Percentiles rank a stretch among this genome's conserved stretches.
phyloP scores from a whole-genome alignment of 2,797 vertebrate species.

The Podarcis siculus region DNA sequence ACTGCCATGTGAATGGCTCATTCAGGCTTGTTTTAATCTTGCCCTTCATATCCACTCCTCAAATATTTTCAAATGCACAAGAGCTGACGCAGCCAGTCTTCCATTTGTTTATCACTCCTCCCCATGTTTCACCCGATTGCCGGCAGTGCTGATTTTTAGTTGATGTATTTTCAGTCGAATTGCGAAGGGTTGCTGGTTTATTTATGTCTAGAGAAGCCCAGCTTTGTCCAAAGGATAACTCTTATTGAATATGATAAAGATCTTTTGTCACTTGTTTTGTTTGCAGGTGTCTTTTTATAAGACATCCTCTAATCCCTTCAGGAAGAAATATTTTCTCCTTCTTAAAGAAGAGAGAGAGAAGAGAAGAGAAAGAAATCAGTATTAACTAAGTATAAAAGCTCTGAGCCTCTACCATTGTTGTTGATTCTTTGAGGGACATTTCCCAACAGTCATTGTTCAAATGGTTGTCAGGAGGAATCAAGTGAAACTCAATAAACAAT shows the following conservation, averaged over 20 bases:
- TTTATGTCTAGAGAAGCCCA: conserved; percentile 57
- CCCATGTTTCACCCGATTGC: conserved; percentile 17
- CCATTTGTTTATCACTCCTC: not conserved
- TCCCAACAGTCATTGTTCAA: conserved; percentile 96
- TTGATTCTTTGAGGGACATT: conserved; percentile 88
- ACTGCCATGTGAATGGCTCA: not conserved
- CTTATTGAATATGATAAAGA: conserved; percentile 84
- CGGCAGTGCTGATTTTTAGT: conserved; percentile 51
- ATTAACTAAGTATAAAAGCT: conserved; percentile 89
- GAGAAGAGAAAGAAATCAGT: conserved; percentile 64
- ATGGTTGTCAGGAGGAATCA: conserved; percentile 98
- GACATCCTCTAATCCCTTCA: conserved; percentile 88
- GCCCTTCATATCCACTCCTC: not conserved
- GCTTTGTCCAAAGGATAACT: conserved; percentile 72
- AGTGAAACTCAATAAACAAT: conserved; percentile 94
- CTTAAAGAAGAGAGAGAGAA: conserved; percentile 74
- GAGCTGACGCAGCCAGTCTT: not conserved
- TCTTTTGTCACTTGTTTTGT: conserved; percentile 87
- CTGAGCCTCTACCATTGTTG: conserved; percentile 90
- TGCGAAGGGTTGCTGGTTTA: conserved; percentile 42
- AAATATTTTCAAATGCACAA: conserved; percentile 16
- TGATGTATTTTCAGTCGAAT: conserved; percentile 58
- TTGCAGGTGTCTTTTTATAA: conserved; percentile 93
- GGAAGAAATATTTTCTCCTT: conserved; percentile 93
- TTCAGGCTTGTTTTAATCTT: not conserved